These are phyloP conservation scores for Dryococelus australis DNA, from an alignment of 2,888 invertebrate species.

Conservation along the genomic window DNA sequence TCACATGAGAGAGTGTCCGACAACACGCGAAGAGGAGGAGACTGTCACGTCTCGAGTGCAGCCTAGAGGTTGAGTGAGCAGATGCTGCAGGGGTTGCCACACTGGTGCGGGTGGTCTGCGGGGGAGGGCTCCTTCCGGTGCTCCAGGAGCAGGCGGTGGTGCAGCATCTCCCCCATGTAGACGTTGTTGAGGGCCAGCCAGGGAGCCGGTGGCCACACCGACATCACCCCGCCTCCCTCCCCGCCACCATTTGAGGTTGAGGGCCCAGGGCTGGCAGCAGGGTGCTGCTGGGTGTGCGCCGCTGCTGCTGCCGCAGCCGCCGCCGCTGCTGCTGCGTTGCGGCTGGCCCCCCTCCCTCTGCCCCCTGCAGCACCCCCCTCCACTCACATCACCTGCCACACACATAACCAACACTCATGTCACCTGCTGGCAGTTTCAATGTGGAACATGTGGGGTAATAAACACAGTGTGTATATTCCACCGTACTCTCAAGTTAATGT, in stretches of 20 bases:
- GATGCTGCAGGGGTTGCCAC: slow-evolving; percentile 51
- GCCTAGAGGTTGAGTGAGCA: slow-evolving; percentile 52
- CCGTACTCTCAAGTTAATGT: too few relatives aligned
- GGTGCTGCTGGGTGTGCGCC: slow-evolving; percentile 39
- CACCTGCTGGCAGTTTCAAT: neutral
- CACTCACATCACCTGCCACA: slow-evolving; percentile 62
- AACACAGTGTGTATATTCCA: too few relatives aligned
- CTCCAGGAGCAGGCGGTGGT: slow-evolving; percentile 49
- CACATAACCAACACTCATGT: neutral
- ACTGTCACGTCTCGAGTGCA: neutral
- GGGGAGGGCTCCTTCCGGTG: slow-evolving; percentile 34
- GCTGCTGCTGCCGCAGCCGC: slow-evolving; percentile 32
- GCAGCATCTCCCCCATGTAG: slow-evolving; percentile 50
- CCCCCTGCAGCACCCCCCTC: slow-evolving; percentile 59
- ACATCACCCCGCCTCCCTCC: slow-evolving; percentile 38
- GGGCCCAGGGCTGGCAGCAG: slow-evolving; percentile 37
- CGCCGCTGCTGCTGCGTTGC: slow-evolving; percentile 38
- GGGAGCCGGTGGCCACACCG: slow-evolving; percentile 45
- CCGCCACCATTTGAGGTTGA: slow-evolving; percentile 34
- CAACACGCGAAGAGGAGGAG: neutral
- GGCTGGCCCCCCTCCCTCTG: slow-evolving; percentile 45
- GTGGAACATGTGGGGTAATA: too few relatives aligned
- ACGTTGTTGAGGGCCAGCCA: slow-evolving; percentile 50
- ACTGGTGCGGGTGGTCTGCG: slow-evolving; percentile 43
- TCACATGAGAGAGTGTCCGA: neutral